phyloP scores from a whole-genome alignment of 2,797 vertebrate genomes.

The Danio aesculapii region DNA sequence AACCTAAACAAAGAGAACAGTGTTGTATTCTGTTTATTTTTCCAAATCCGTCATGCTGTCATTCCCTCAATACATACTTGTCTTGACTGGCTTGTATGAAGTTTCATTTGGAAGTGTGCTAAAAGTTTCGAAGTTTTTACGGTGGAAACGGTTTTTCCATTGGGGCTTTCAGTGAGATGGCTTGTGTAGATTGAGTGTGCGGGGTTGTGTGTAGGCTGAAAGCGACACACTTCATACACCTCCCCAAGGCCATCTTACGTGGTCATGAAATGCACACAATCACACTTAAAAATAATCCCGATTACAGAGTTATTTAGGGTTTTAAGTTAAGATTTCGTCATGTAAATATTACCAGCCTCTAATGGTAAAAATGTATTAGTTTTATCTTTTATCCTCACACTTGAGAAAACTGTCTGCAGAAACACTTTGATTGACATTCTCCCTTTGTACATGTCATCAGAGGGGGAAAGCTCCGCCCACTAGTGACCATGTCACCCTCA shows the following conservation, averaged over 20 bases:
- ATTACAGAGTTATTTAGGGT: background rate
- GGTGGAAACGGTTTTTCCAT: slow-evolving; percentile 49
- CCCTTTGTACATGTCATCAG: too few species aligned
- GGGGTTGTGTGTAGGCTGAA: background rate
- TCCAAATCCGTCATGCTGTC: slow-evolving; percentile 59
- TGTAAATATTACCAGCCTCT: too few species aligned
- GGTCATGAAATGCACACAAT: background rate
- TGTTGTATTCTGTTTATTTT: slow-evolving; percentile 61
- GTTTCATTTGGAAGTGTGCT: slow-evolving; percentile 57
- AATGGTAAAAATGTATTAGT: too few species aligned
- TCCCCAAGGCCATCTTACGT: background rate
- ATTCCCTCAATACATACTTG: slow-evolving; percentile 57
- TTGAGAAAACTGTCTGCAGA: too few species aligned
- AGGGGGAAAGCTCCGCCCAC: too few species aligned
- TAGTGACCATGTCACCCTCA: too few species aligned
- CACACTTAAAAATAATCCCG: background rate
- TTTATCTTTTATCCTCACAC: too few species aligned
- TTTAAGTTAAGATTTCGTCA: background rate
- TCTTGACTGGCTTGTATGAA: slow-evolving; percentile 48
- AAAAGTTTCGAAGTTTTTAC: slow-evolving; percentile 56
- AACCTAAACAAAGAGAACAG: slow-evolving; percentile 61
- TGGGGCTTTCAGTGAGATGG: slow-evolving; percentile 44
- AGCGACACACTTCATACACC: background rate
- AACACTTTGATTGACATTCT: too few species aligned
- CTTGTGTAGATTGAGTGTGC: slow-evolving; percentile 37